A percentile compares a stretch with the other conserved stretches of the same genome.
phyloP scores from a whole-genome alignment of 2,113 vertebrate species.

The Falcunculus frontatus region DNA sequence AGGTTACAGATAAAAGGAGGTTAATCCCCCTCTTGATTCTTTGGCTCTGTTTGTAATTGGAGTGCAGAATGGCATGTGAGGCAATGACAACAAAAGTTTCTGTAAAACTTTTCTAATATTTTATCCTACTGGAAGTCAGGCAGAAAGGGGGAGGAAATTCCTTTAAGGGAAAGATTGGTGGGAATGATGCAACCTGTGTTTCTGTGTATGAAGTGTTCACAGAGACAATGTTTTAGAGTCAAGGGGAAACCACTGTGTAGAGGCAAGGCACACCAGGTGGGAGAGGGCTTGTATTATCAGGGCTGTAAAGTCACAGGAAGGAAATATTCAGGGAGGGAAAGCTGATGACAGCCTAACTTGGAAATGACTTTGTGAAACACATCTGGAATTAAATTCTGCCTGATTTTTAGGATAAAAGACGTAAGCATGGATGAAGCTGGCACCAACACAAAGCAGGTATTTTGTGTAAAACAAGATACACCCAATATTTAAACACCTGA shows the following conservation, averaged over 20 bases:
- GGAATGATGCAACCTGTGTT: background rate
- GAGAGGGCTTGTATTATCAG: fast-evolving
- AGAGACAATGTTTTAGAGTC: background rate
- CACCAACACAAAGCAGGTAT: background rate
- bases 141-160: background rate
- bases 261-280: background rate
- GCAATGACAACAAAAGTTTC: background rate
- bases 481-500: background rate
- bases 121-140: background rate
- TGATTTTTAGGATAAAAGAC: background rate
- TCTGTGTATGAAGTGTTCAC: background rate
- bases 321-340: background rate
- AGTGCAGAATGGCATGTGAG: background rate
- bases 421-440: background rate
- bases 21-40: background rate
- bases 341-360: background rate
- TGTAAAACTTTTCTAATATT: background rate
- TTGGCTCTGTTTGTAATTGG: background rate
- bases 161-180: background rate
- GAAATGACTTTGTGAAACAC: background rate
- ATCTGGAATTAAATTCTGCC: background rate
- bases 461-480: background rate
- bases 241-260: background rate
- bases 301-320: background rate
- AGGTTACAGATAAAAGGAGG: background rate